Conservation (phyloP, 2,113 vertebrate genomes). For the Pteronura brasiliensis region DNA sequence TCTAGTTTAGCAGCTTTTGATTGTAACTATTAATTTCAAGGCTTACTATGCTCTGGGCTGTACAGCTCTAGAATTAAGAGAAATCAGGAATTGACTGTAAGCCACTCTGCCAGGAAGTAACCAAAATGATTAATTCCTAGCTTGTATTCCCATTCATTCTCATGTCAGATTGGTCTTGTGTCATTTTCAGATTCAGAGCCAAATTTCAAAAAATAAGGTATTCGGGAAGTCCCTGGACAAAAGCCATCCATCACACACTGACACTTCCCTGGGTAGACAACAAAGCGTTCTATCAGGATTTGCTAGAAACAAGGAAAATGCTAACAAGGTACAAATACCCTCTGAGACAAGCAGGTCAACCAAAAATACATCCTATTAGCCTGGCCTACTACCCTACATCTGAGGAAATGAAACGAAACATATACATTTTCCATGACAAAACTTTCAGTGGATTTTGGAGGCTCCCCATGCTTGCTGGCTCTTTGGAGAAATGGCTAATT, state of each 20-base stretch:
- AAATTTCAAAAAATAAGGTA: background rate
- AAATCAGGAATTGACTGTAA: background rate
- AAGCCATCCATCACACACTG: background rate
- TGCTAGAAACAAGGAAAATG: background rate
- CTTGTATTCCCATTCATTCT: background rate
- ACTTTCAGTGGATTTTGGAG: background rate
- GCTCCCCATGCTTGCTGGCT: background rate
- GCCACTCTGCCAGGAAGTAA: background rate
- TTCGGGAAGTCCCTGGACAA: background rate
- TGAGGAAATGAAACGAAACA: background rate
- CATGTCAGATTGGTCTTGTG: background rate
- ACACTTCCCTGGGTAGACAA: background rate
- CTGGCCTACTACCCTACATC: background rate
- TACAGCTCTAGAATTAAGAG: background rate
- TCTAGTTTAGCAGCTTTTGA: background rate
- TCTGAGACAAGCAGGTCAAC: conserved; percentile 22
- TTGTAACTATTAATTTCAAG: background rate
- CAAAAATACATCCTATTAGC: conserved; percentile 38
- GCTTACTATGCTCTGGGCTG: background rate
- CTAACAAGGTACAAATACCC: background rate
- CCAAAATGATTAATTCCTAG: background rate
- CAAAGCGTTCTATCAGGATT: background rate
- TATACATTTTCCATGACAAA: background rate
- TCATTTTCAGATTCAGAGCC: background rate
- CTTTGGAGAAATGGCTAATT: background rate